Evolutionary conservation across 2,113 vertebrate genomes (phyloP), one percentile per base, ranked within the genome.

Genomic region (Anarhynchus alexandrinus): DNA sequence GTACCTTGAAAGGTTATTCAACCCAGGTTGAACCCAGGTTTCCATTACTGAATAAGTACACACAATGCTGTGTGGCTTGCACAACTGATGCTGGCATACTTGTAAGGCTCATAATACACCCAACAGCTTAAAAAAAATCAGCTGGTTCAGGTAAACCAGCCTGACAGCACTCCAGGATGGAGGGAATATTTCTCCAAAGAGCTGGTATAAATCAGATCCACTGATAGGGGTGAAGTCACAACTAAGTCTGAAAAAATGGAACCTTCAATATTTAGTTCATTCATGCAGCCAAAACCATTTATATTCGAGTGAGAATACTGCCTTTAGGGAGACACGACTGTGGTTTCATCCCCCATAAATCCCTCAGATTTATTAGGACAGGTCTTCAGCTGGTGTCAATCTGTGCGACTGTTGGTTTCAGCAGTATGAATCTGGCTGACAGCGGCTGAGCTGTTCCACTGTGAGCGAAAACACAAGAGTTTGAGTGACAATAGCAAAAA

Each of bases 321-420:
- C 40, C 78, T 89, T 62, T 88, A 21, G 86, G 91, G 45, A 95
- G 57, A 69, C 61, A 91, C 6, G 27, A 32, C 78, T 90, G 52
- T 30, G 38, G 62, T 90, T 94, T 94, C 58, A 59, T 59, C 12
- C 23, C 19, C 15, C 62, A 62, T 86, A 92, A 93, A 94, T n/a
- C 85, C 57, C 42, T 32, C 45, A 77, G 54, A 85, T 87, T 91
- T 92, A 82, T 91, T 80, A 88, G 64, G 66, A 87, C 79, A 88
- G 67, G 74, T 93, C 82, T 96, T 96, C 88, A 95, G 85, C 66
- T 95, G 92, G 58, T 90, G 82, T 90, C 85, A 93, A 34, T 95
- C 88, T 88, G 88, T 72, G 49, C 49, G 90, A 70, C 61, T 65
- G 36, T 74, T 94, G 82, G 90, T 88, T 85, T 88, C 90, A 86